These are phyloP conservation scores for Ursus arctos DNA, from an alignment of 2,113 vertebrate species.

Conservation along the genomic window DNA sequence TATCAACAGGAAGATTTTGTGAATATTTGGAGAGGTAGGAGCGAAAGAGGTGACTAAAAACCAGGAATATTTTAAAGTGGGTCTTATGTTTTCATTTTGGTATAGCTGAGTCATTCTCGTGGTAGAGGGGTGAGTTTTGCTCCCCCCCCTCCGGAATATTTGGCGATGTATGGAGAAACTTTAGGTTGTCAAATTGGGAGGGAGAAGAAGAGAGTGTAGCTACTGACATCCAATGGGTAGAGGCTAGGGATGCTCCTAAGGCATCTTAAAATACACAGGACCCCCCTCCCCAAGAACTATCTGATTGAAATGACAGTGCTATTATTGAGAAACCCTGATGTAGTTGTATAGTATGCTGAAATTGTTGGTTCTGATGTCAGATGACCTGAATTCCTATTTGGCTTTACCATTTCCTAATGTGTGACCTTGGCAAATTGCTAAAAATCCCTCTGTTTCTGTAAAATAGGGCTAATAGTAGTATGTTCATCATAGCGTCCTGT, in stretches of 20 bases:
- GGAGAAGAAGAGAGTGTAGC: not conserved
- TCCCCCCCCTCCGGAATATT: not conserved
- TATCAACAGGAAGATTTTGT: constrained; percentile 1
- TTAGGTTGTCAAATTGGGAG: constrained; percentile 19
- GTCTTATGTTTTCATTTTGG: constrained; percentile 52
- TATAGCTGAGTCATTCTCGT: not conserved
- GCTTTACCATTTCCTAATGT: constrained; percentile 6
- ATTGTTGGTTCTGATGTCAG: constrained; percentile 15
- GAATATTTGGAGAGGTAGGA: not conserved
- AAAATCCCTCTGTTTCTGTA: constrained; percentile 38
- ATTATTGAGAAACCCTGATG: not conserved
- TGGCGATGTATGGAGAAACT: not conserved
- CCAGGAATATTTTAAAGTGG: constrained; percentile 36
- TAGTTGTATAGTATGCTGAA: not conserved
- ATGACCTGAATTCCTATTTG: constrained; percentile 26
- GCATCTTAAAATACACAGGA: not conserved
- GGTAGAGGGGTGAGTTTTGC: not conserved
- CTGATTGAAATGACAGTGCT: not conserved
- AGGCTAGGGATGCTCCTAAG: not conserved
- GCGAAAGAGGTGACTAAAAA: constrained; percentile 50
- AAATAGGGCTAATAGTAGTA: constrained; percentile 4
- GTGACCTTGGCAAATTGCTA: not conserved
- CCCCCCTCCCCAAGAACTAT: not conserved
- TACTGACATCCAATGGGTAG: constrained; percentile 9
- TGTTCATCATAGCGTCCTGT: not conserved